A percentile compares a stretch with the other conserved stretches of the same genome.
Conservation (phyloP, 1,140 invertebrate species). For the Euura saliciscinereae region DNA sequence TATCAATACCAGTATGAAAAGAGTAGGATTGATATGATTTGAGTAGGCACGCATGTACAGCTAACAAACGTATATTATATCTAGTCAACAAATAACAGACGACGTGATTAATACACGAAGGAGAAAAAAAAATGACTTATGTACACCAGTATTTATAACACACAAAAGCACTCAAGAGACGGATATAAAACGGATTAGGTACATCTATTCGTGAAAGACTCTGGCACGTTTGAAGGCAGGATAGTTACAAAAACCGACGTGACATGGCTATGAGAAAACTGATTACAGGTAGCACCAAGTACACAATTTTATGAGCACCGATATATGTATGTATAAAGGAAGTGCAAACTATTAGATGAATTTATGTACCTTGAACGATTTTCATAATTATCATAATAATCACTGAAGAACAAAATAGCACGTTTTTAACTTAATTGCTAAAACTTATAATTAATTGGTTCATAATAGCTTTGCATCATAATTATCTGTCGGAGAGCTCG, state of each 20-base stretch:
- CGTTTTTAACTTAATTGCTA: too few species aligned
- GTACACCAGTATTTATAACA: background rate
- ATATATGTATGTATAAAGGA: too few species aligned
- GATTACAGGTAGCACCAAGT: background rate
- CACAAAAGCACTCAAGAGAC: background rate
- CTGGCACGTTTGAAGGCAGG: background rate
- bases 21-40: too few species aligned
- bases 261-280: background rate
- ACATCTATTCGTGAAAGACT: background rate
- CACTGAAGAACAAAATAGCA: too few species aligned
- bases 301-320: too few species aligned
- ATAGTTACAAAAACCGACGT: background rate
- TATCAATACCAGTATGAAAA: too few species aligned
- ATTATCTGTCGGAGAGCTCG: too few species aligned
- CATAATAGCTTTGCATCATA: too few species aligned
- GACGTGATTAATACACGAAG: background rate
- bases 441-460: too few species aligned
- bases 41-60: background rate
- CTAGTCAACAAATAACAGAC: background rate
- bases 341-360: too few species aligned
- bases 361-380: background rate
- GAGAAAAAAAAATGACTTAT: too few species aligned
- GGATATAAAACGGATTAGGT: background rate
- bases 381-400: background rate
- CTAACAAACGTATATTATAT: background rate